Percentiles rank a stretch among this genome's conserved stretches.
Evolutionary conservation across 2,888 invertebrate genomes (phyloP).

Genomic region (Morinoia aosen): DNA sequence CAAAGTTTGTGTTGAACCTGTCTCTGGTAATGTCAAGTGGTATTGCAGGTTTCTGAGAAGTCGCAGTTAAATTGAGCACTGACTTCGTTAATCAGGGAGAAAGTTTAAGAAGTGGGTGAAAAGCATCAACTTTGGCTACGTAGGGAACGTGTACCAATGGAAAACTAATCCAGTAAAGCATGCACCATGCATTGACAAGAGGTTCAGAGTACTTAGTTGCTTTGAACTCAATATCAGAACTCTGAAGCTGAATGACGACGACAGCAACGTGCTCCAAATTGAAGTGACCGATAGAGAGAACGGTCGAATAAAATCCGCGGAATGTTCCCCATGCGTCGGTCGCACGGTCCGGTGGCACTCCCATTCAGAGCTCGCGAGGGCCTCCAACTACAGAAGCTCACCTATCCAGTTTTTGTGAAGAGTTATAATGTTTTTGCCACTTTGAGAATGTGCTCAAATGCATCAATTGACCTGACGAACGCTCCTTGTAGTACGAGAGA

Average conservation of each 20-base stretch:
- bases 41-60: too few species aligned
- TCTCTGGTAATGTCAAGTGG: too few species aligned
- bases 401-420: background rate
- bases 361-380: background rate
- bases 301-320: background rate
- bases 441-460: constrained; percentile 33
- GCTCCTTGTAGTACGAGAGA: background rate
- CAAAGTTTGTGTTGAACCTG: too few species aligned
- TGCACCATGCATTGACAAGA: background rate
- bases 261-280: background rate
- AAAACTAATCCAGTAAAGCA: background rate
- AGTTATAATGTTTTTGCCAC: constrained; percentile 5
- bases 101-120: too few species aligned
- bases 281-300: background rate
- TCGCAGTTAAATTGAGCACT: too few species aligned
- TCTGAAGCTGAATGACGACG: background rate
- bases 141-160: too few species aligned
- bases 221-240: background rate
- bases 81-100: too few species aligned
- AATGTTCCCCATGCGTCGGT: background rate
- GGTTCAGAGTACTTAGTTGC: background rate
- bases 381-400: background rate
- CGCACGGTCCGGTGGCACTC: constrained; percentile 9
- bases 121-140: too few species aligned
- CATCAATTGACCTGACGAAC: constrained; percentile 15